Percentiles rank a stretch among this genome's conserved stretches.
These are phyloP conservation scores for Numenius arquata DNA, from an alignment of 2,113 vertebrate genomes.

Conservation along the genomic window DNA sequence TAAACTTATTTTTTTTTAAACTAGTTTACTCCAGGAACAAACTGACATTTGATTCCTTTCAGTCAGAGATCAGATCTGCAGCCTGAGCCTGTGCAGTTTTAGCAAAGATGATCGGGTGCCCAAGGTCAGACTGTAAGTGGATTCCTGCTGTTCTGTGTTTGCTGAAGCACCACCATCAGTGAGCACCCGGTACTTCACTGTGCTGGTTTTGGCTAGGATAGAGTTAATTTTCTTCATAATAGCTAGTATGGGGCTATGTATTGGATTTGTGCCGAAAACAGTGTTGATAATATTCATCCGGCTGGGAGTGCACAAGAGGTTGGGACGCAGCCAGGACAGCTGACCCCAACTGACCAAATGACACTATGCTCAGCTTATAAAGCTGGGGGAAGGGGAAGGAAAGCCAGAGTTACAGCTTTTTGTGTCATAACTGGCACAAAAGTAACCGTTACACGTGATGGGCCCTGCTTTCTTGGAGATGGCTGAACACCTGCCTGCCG, in stretches of 20 bases:
- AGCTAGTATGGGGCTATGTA: not conserved
- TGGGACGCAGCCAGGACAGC: not conserved
- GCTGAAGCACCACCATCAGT: not conserved
- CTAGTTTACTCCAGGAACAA: not conserved
- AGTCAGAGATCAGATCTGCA: not conserved
- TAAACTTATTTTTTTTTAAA: not conserved
- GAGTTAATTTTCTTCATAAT: not conserved
- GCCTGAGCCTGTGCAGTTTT: not conserved
- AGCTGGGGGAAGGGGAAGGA: too few species aligned
- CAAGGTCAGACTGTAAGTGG: not conserved
- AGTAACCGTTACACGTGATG: too few species aligned
- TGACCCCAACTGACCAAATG: not conserved
- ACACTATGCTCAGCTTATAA: not conserved
- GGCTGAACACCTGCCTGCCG: too few species aligned
- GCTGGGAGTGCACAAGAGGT: not conserved
- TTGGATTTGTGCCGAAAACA: not conserved
- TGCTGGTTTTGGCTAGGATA: not conserved
- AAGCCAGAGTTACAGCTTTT: too few species aligned
- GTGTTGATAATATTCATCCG: not conserved
- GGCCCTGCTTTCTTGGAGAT: too few species aligned
- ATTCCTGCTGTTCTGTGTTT: accelerated
- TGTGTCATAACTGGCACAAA: too few species aligned
- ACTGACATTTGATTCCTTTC: not conserved
- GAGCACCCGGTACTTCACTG: not conserved
- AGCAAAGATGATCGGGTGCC: not conserved